These are phyloP conservation scores for Carettochelys insculpta DNA, from an alignment of 2,113 vertebrate species.

Conservation along the genomic window DNA sequence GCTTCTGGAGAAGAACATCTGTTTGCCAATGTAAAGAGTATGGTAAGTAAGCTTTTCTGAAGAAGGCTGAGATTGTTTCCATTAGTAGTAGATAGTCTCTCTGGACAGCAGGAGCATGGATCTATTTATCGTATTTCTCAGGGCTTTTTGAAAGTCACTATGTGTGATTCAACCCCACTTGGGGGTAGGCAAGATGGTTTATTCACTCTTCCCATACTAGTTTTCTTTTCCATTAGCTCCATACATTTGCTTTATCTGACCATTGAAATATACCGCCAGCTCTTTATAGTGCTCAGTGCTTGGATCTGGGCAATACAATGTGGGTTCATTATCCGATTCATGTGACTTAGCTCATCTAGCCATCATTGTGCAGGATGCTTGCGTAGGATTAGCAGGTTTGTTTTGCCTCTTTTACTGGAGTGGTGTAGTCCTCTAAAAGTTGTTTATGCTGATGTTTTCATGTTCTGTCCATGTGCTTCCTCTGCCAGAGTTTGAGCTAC, in stretches of 20 bases:
- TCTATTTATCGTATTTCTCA: neutral
- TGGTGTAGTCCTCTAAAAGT: neutral
- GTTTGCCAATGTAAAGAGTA: no score
- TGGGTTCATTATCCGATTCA: neutral
- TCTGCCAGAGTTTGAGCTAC: neutral
- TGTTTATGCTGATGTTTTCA: neutral
- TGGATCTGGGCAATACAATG: neutral
- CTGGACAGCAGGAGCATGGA: neutral
- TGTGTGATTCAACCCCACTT: neutral
- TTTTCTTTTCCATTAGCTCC: no score
- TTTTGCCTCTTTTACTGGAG: neutral
- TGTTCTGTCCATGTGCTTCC: neutral
- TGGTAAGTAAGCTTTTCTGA: neutral
- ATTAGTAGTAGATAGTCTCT: neutral
- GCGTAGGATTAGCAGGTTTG: neutral
- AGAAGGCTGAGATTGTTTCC: neutral
- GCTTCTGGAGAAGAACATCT: neutral
- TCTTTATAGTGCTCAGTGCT: neutral
- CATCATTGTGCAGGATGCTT: neutral
- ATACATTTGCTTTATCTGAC: no score
- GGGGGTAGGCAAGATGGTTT: no score
- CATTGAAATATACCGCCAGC: neutral
- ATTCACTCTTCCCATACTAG: no score
- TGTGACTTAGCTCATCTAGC: neutral
- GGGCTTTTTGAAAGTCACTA: neutral